Evolutionary conservation across 2,888 invertebrate species (phyloP).

Genomic region (Bellardia pandia): DNA sequence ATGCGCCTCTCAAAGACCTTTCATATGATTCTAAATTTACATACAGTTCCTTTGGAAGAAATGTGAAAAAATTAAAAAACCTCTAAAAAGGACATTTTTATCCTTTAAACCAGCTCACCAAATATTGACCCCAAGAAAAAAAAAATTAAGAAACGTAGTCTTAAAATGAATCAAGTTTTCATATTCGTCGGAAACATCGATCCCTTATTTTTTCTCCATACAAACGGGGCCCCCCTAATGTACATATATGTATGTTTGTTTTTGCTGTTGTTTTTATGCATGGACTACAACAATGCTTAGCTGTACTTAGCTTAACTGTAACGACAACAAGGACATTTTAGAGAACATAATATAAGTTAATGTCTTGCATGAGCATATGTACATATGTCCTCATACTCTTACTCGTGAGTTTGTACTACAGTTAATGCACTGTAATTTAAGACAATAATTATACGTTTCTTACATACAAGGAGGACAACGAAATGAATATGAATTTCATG

Average conservation of each 20-base stretch:
- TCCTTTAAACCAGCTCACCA: no score
- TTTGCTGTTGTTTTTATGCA: conserved; percentile 43
- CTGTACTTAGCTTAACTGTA: conserved; percentile 47
- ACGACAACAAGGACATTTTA: conserved; percentile 57
- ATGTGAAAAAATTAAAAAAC: no score
- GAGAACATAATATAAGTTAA: conserved; percentile 46
- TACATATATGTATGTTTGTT: not conserved
- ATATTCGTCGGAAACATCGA: no score
- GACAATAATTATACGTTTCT: conserved; percentile 70
- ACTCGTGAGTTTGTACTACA: conserved; percentile 55
- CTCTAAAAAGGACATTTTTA: no score
- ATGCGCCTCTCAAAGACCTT: no score
- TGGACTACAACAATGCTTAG: conserved; percentile 63
- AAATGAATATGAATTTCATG: conserved; percentile 53
- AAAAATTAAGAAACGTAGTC: no score
- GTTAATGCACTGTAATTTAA: conserved; percentile 72
- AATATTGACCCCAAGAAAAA: no score
- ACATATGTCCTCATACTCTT: not conserved
- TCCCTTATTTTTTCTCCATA: no score
- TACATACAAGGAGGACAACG: conserved; percentile 9
- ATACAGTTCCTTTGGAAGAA: no score
- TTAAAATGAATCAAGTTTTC: no score
- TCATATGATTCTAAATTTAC: no score
- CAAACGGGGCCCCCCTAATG: no score
- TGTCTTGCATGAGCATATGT: not conserved